Evolutionary conservation across 2,888 invertebrate genomes (phyloP).

Genomic region (Cheilosia scutellata): DNA sequence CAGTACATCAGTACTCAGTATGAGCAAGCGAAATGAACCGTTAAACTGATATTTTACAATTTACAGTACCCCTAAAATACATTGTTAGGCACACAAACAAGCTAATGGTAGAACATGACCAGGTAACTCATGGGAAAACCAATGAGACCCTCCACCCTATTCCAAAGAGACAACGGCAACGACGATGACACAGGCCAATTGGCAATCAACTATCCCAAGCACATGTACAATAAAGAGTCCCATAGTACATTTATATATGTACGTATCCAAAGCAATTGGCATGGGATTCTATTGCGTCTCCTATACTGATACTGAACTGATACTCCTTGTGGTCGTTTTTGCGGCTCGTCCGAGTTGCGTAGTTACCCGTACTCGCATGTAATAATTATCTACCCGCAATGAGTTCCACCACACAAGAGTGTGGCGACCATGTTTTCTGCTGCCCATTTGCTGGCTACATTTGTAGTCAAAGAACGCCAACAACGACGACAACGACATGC

Average conservation of each 20-base stretch:
- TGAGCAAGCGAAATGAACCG: conserved; percentile 54
- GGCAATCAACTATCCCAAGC: conserved; percentile 63
- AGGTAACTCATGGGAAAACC: conserved; percentile 43
- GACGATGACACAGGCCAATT: conserved; percentile 55
- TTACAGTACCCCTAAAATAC: conserved; percentile 42
- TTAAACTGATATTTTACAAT: conserved; percentile 64
- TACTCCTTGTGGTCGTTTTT: conserved; percentile 33
- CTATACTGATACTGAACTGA: no score
- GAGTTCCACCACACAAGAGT: conserved; percentile 48
- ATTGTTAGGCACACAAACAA: conserved; percentile 22
- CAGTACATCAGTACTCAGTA: conserved; percentile 26
- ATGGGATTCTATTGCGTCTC: conserved; percentile 28
- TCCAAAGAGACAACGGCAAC: conserved; percentile 14
- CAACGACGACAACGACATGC: conserved; percentile 56
- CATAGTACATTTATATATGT: not conserved
- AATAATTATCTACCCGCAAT: conserved; percentile 71
- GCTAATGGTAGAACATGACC: conserved; percentile 8
- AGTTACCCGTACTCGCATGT: conserved; percentile 55
- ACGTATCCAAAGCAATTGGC: conserved; percentile 39
- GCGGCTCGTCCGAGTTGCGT: conserved; percentile 38
- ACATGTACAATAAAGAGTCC: conserved; percentile 19
- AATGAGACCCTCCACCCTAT: conserved; percentile 16
- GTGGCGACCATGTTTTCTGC: conserved; percentile 48
- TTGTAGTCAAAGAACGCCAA: conserved; percentile 65
- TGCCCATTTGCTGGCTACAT: conserved; percentile 47